phyloP scores from a whole-genome alignment of 2,888 invertebrate species.

The Diadromus collaris region DNA sequence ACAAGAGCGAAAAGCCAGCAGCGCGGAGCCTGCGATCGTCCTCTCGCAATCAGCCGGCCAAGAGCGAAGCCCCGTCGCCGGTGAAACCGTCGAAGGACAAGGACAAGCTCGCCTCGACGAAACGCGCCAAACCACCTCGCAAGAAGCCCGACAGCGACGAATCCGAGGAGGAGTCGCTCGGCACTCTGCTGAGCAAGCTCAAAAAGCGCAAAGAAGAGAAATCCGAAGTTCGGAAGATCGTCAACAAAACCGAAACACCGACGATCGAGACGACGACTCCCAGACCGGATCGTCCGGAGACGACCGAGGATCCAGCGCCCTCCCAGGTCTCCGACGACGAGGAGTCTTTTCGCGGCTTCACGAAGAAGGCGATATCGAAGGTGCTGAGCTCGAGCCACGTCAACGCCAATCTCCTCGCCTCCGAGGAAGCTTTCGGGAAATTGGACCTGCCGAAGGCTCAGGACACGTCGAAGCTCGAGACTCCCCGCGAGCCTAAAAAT shows the following conservation, averaged over 20 bases:
- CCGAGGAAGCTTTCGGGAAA: constrained; percentile 66
- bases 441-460: constrained; percentile 51
- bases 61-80: constrained; percentile 50
- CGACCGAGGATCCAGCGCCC: constrained; percentile 63
- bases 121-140: constrained; percentile 52
- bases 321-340: constrained; percentile 81
- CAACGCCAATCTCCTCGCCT: constrained; percentile 68
- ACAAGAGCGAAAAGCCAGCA: constrained; percentile 65
- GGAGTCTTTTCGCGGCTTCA: constrained; percentile 79
- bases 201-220: constrained; percentile 66
- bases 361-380: constrained; percentile 76
- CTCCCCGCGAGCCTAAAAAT: constrained; percentile 44
- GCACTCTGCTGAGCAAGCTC: constrained; percentile 81
- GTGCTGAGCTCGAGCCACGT: constrained; percentile 70
- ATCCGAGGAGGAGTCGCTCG: constrained; percentile 84
- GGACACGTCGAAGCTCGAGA: constrained; percentile 48
- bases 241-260: constrained; percentile 30
- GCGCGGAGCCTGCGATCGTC: constrained; percentile 73
- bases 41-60: constrained; percentile 65
- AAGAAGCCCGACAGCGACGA: constrained; percentile 58
- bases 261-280: constrained; percentile 37
- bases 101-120: constrained; percentile 51
- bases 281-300: constrained; percentile 37
- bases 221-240: constrained; percentile 24
- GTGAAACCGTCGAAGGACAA: constrained; percentile 43